Percentiles rank a stretch among this genome's conserved stretches.
phyloP scores from a whole-genome alignment of 92 coral and sea anemone genomes.

The Actinernus sp. region DNA sequence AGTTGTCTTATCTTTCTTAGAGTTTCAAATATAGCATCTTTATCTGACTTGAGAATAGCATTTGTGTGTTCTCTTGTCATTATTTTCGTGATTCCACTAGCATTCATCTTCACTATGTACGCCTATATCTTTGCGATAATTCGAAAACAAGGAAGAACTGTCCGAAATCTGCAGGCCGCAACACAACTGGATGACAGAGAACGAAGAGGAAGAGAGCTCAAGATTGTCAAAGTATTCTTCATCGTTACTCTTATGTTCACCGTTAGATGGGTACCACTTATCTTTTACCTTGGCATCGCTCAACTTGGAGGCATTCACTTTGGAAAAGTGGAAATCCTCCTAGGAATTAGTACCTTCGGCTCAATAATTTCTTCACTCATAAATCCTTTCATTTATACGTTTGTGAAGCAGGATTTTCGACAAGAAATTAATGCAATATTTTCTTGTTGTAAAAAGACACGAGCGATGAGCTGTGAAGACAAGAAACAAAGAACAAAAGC shows the following conservation, averaged over 20 bases:
- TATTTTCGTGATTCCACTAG: background rate
- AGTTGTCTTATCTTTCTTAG: background rate
- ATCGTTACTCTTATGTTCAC: background rate
- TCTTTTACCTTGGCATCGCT: background rate
- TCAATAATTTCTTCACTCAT: slow-evolving; percentile 4
- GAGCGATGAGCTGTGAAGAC: no score
- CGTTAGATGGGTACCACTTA: background rate
- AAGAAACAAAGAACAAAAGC: no score
- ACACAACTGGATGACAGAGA: background rate
- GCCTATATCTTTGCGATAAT: background rate
- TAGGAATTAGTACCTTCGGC: background rate
- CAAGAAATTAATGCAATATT: no score
- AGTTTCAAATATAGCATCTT: background rate
- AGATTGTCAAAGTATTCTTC: background rate
- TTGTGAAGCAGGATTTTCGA: slow-evolving; percentile 26
- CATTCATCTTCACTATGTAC: background rate
- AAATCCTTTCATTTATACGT: slow-evolving; percentile 26
- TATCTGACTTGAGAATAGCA: no score
- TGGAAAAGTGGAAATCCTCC: background rate
- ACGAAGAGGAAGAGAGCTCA: background rate
- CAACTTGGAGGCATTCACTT: no score
- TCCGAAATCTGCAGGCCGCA: background rate
- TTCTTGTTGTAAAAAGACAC: no score
- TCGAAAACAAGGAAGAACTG: background rate
- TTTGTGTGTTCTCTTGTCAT: no score